phyloP scores from a whole-genome alignment of 2,888 invertebrate genomes.

The Stenotaenia linearis region DNA sequence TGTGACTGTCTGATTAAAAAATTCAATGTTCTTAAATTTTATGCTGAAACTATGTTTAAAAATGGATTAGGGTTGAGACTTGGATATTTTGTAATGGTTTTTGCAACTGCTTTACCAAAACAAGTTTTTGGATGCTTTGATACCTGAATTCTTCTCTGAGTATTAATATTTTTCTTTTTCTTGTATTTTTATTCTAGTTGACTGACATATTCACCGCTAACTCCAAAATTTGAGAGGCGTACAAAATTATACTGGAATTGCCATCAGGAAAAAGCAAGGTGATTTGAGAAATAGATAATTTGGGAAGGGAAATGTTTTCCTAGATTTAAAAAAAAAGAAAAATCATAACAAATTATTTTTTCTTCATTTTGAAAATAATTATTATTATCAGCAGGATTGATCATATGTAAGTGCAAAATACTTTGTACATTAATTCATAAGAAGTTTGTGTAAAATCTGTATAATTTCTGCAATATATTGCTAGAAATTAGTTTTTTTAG shows the following conservation, averaged over 20 bases:
- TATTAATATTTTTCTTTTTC: neutral
- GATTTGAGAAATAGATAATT: neutral
- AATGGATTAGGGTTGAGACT: neutral
- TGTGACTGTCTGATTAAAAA: neutral
- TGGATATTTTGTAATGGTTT: neutral
- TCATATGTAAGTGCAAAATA: neutral
- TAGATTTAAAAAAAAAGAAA: neutral
- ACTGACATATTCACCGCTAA: neutral
- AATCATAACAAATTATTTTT: neutral
- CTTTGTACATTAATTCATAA: neutral
- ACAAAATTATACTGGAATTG: neutral
- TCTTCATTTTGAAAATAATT: neutral
- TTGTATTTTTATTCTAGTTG: neutral
- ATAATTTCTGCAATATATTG: neutral
- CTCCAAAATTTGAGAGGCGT: neutral
- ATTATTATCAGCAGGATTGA: neutral
- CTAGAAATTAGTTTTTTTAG: neutral
- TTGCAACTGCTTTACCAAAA: neutral
- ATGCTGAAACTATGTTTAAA: neutral
- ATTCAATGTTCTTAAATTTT: neutral
- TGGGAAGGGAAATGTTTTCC: neutral
- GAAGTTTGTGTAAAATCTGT: neutral
- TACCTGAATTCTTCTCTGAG: neutral
- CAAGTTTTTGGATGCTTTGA: neutral
- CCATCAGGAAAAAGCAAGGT: neutral